Evolutionary conservation across 2,888 invertebrate genomes (phyloP).

Genomic region (Ectobius pallidus): DNA sequence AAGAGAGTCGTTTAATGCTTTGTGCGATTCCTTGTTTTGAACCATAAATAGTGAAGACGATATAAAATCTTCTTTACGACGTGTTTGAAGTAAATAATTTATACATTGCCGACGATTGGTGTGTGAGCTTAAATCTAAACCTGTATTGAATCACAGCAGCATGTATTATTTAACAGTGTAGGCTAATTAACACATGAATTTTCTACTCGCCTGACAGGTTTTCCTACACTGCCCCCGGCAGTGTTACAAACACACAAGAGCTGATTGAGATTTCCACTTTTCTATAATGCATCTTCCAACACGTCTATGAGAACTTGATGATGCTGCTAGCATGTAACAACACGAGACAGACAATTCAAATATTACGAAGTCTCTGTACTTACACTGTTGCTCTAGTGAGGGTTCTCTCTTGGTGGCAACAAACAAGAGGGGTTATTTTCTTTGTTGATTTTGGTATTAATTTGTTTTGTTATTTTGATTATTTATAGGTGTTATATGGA

Average conservation of each 20-base stretch:
- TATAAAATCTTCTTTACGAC: neutral
- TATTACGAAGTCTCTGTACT: neutral
- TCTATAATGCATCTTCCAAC: neutral
- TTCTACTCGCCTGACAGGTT: neutral
- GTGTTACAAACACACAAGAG: neutral
- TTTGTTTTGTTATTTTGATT: no score
- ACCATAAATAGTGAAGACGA: neutral
- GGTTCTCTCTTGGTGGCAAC: no score
- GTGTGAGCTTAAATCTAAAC: neutral
- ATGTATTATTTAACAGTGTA: neutral
- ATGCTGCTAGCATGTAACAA: neutral
- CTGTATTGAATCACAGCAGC: neutral
- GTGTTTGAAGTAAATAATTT: neutral
- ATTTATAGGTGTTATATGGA: no score
- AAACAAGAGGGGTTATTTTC: no score
- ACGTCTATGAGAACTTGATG: neutral
- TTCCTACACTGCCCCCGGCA: neutral
- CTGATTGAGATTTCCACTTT: constrained; percentile 6
- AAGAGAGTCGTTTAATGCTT: neutral
- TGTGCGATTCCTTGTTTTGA: neutral
- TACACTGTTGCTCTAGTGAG: no score
- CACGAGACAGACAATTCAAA: neutral
- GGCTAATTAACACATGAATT: neutral
- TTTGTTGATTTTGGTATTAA: no score
- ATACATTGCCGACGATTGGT: neutral